Conservation (phyloP, 37 sponge, comb jelly and placozoan genomes). For the Dysidea cf. avara region DNA sequence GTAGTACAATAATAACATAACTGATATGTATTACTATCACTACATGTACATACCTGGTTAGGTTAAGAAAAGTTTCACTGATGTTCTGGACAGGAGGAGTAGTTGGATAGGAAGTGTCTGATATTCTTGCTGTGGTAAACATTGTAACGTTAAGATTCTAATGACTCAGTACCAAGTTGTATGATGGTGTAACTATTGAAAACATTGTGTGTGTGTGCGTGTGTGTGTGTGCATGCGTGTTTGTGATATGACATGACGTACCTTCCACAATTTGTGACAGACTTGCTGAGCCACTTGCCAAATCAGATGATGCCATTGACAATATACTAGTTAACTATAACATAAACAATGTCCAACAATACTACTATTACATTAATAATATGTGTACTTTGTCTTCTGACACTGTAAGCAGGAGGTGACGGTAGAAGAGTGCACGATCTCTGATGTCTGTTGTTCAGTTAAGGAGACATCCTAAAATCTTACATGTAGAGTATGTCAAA, state of each 20-base stretch:
- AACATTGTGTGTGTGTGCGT: too few relatives aligned
- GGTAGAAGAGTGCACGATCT: conserved; percentile 67
- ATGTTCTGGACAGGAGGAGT: conserved; percentile 32
- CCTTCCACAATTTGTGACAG: conserved; percentile 63
- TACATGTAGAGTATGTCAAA: too few relatives aligned
- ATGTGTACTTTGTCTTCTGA: conserved; percentile 59
- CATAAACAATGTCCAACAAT: not conserved
- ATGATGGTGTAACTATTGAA: not conserved
- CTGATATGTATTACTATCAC: not conserved
- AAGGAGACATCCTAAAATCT: not conserved
- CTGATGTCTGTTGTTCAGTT: conserved; percentile 27
- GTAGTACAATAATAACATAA: too few relatives aligned
- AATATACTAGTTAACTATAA: conserved; percentile 20
- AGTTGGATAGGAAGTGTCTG: conserved; percentile 39
- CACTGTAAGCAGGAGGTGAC: conserved; percentile 52
- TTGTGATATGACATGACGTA: not conserved
- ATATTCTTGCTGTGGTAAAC: conserved; percentile 41
- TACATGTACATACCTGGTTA: conserved; percentile 1
- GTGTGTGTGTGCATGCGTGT: not conserved
- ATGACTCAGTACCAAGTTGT: not conserved
- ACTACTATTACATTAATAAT: not conserved
- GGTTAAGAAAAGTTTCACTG: not conserved
- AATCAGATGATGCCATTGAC: conserved; percentile 29
- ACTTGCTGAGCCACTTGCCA: conserved; percentile 25
- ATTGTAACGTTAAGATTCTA: not conserved